These are phyloP conservation scores for Azemiops feae DNA, from an alignment of 2,113 vertebrate genomes.

Conservation along the genomic window DNA sequence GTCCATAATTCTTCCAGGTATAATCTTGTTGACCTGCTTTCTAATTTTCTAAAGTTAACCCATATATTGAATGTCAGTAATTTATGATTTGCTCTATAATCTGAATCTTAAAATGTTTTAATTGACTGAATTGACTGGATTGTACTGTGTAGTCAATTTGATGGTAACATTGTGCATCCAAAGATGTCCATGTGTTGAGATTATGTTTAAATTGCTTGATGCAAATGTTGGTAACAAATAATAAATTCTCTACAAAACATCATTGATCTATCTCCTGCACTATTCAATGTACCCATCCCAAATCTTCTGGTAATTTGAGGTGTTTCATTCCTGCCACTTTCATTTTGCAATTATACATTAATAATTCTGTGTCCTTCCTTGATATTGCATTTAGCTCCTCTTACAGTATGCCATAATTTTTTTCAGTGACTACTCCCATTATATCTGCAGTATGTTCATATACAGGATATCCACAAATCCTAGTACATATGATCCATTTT, in stretches of 20 bases:
- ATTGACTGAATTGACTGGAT: neutral
- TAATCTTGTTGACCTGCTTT: neutral
- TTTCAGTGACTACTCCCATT: neutral
- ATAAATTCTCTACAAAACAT: neutral
- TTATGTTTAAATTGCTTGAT: neutral
- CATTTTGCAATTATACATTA: neutral
- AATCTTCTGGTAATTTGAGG: neutral
- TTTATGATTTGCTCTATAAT: neutral
- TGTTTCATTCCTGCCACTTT: neutral
- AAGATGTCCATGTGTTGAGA: neutral
- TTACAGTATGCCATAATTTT: neutral
- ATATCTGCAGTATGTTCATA: neutral
- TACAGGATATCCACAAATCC: neutral
- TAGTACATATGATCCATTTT: neutral
- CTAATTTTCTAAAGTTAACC: neutral
- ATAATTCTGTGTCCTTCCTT: neutral
- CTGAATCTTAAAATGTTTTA: neutral
- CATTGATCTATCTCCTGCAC: neutral
- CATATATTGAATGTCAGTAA: neutral
- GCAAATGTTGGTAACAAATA: neutral
- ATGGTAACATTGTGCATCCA: neutral
- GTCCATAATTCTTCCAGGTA: neutral
- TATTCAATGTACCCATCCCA: neutral
- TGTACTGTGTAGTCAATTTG: neutral
- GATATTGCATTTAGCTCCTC: neutral